Base-by-base conservation (phyloP, 2,113 vertebrate species). In the Tor tambroides region DNA sequence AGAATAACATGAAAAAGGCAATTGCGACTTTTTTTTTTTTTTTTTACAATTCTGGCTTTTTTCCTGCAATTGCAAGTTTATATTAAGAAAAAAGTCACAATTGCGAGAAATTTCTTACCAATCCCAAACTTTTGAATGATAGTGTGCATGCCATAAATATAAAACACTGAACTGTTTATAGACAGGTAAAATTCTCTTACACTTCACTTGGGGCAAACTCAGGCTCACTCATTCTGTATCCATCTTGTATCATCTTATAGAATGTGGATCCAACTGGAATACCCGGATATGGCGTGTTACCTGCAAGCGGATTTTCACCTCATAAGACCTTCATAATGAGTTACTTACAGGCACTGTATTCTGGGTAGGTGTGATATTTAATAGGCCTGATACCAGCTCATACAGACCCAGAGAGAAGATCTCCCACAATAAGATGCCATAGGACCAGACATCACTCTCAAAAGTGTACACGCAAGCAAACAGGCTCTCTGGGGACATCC, bases 401-500 rank as follows among this genome's bases (percentile, higher is more conserved):
- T 69, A 83, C 93, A 90, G 95, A 99, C 98, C 98, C 90, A 99
- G 92, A 88, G 98, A 99, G 92, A 99, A 99, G 85, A 99, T 96
- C 93, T 99, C 98, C 98, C 98, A 99, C 59, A 99, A 96, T 82
- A 99, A 93, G 92, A 99, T 99, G 87, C 98, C 98, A 0, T 99
- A 99, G 85, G 98, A 99, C 98, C 98, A 99, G 87, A 99, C 98
- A 0, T 99, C 98, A 2, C 43, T 46, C 43, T 46, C 98, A 87
- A 97, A 98, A 0, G 98, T 99, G 91, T 99, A 99, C 35, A 99
- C 96, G 0, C 97, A 98, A 91, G 98, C 96, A 89, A 99, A 99
- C 89, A 99, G 97, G 86, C 98, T 99, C 92, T 99, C 98, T 0
- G 98, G 98, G 10, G 98, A 98, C 98, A 99, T 99, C 98, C 98